Conservation (phyloP, 2,797 vertebrate genomes). For the Carcharodon carcharias region DNA sequence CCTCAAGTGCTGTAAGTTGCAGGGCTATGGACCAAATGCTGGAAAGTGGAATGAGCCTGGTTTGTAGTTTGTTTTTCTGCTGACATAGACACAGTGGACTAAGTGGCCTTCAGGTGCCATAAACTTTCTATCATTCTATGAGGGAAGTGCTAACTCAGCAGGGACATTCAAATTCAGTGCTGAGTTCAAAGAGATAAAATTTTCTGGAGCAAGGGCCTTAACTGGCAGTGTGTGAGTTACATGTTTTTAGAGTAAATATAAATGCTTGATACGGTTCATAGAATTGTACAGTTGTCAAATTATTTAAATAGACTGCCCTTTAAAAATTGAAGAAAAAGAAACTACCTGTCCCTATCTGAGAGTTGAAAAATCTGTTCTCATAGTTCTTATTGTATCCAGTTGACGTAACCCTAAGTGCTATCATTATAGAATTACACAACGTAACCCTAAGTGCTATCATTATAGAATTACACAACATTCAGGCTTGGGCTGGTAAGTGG, state of each 20-base stretch:
- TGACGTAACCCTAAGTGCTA: neutral
- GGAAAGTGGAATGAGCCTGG: too few species aligned
- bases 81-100: too few species aligned
- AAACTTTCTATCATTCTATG: neutral
- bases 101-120: too few species aligned
- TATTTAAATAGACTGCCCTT: too few species aligned
- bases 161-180: neutral
- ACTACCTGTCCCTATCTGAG: too few species aligned
- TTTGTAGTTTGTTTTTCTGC: too few species aligned
- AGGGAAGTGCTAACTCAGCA: neutral
- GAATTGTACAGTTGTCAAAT: neutral
- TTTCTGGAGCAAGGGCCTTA: neutral
- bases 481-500: too few species aligned
- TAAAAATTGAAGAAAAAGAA: neutral
- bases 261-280: neutral
- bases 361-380: neutral
- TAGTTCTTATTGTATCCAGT: neutral
- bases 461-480: too few species aligned
- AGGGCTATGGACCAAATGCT: too few species aligned
- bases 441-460: neutral
- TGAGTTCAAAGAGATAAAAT: neutral
- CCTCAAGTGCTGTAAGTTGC: too few species aligned
- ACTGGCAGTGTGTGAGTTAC: neutral
- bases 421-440: neutral
- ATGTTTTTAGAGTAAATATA: neutral